These are phyloP conservation scores for Scylla paramamosain DNA, from an alignment of 1,140 invertebrate species.

Conservation along the genomic window DNA sequence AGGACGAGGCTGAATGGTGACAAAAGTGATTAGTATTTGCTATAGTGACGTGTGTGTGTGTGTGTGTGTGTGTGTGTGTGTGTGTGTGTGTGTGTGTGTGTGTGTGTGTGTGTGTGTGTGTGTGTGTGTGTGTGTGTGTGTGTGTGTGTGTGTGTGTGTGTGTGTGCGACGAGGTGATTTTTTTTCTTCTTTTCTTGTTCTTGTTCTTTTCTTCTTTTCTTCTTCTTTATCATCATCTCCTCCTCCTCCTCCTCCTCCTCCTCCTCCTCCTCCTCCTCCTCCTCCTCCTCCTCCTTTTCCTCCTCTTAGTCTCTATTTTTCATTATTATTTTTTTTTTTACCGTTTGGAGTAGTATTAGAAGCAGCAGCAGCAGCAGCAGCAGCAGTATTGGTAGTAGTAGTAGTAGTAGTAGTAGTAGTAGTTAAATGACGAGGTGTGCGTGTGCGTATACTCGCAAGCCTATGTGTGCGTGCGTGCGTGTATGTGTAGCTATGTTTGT, in stretches of 20 bases:
- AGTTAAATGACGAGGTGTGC: neutral
- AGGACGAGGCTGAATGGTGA: too few species aligned
- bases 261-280: too few species aligned
- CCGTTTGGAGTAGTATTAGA: too few species aligned
- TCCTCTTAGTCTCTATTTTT: too few species aligned
- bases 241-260: too few species aligned
- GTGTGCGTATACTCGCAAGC: neutral
- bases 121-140: constrained; percentile 39
- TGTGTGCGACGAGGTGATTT: neutral
- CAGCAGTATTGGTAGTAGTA: neutral
- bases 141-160: constrained; percentile 41
- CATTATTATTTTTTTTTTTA: too few species aligned
- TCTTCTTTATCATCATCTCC: too few species aligned
- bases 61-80: constrained; percentile 41
- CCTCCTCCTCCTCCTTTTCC: too few species aligned
- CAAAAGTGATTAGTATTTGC: neutral
- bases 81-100: constrained; percentile 36
- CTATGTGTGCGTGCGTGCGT: constrained; percentile 15
- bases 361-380: too few species aligned
- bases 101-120: constrained; percentile 41
- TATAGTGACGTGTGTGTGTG: neutral
- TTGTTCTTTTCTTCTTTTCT: neutral
- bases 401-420: neutral
- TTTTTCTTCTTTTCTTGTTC: neutral
- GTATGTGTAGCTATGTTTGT: constrained; percentile 17